Conservation (phyloP, 2,888 invertebrate genomes). For the Rugalucina vietnamica region DNA sequence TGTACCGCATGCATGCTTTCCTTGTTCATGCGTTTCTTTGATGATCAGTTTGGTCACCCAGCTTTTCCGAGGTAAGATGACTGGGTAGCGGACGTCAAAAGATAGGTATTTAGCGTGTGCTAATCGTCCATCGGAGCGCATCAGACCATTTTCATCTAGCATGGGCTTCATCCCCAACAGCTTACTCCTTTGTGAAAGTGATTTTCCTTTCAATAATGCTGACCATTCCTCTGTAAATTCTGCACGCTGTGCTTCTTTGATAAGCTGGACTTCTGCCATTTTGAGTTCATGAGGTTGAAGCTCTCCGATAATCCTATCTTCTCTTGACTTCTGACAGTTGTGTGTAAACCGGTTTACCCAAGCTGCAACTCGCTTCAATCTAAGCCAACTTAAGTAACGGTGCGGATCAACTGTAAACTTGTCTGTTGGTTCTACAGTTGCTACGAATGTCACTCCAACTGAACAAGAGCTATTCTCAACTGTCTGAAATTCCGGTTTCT, state of each 20-base stretch:
- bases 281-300: neutral
- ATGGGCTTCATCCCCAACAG: neutral
- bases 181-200: conserved; percentile 19
- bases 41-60: too few species aligned
- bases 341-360: neutral
- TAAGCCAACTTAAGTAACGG: neutral
- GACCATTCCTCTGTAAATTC: too few species aligned
- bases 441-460: neutral
- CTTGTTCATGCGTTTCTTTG: too few species aligned
- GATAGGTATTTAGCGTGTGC: neutral
- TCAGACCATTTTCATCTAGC: neutral
- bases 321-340: neutral
- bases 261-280: conserved; percentile 16
- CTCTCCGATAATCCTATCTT: neutral
- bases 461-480: neutral
- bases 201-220: conserved; percentile 5
- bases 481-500: neutral
- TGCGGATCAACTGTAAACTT: neutral
- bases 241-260: conserved; percentile 17
- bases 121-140: neutral
- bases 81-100: neutral
- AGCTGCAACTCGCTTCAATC: neutral
- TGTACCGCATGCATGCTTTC: too few species aligned
- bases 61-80: too few species aligned
- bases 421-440: neutral